Evolutionary conservation across 2,113 vertebrate genomes (phyloP), one percentile per base, ranked within the genome.

Genomic region (Paedocypris sp.): DNA sequence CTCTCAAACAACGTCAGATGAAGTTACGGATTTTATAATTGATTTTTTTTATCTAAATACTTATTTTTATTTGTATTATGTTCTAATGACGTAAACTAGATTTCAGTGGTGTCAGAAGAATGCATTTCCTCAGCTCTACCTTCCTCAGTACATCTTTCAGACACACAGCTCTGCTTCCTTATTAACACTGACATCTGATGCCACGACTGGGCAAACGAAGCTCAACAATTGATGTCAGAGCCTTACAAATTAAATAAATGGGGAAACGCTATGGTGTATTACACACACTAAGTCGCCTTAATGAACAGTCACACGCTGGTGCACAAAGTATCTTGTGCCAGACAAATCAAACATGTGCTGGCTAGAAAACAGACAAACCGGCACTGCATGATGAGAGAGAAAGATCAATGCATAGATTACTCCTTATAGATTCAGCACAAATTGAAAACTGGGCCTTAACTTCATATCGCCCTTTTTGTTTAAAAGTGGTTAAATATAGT

Each of bases 211-310:
- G 75, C 81, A 84, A 87, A 86, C 82, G 83, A 85, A 83, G 81
- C 84, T 83, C 82, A 85, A 85, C 84, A 85, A 86, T 83, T 83
- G 78, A 83, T 86, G 83, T 87, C 84, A 83, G 80, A 83, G 79
- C 82, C 82, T 84, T 85, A 83, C 83, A 87, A 84, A 86, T 83
- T 80, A 86, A 85, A 84, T 82, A 85, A 84, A 87, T 84, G 80
- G 79, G 84, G 75, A 76, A 80, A 60, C 68, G 77, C 79, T 77
- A 83, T 81, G 82, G 79, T 83, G 80, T 85, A 76, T 87, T 85
- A 86, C 77, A 79, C 80, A 82, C 72, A 82, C 77, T 79, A 77
- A 83, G 60, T 74, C 77, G 79, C 78, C 71, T 80, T 71, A 78
- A 83, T 82, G 79, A 77, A 84, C 76, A 66, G 66, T 66, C 62